Evolutionary conservation across 2,888 invertebrate genomes (phyloP).

Genomic region (Lutraria lutraria): DNA sequence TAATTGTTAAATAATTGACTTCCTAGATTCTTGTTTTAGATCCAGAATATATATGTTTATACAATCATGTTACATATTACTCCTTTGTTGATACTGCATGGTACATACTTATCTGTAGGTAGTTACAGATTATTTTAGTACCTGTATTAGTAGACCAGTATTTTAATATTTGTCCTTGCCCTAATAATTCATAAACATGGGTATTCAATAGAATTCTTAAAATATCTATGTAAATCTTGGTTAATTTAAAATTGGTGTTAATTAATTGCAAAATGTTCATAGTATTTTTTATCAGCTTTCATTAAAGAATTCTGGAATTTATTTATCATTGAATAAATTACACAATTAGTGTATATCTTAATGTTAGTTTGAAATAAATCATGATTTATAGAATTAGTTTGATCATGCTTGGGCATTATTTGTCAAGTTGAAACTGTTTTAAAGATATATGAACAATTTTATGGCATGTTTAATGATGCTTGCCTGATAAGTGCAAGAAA

Average conservation of each 20-base stretch:
- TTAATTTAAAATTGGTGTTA: not conserved
- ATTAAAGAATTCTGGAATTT: not conserved
- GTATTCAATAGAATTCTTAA: not conserved
- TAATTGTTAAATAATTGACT: no score
- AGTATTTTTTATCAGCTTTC: not conserved
- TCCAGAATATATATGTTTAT: no score
- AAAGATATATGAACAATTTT: constrained; percentile 3
- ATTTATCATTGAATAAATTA: not conserved
- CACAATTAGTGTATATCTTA: not conserved
- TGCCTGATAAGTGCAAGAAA: not conserved
- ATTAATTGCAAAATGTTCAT: not conserved
- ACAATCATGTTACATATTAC: no score
- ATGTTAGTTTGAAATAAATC: not conserved
- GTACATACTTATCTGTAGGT: no score
- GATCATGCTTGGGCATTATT: no score
- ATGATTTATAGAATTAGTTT: not conserved
- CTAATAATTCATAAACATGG: not conserved
- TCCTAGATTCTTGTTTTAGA: no score
- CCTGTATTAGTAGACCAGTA: no score
- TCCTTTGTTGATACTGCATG: no score
- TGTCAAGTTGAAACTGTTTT: not conserved
- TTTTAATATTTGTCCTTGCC: no score
- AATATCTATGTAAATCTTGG: not conserved
- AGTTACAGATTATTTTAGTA: no score
- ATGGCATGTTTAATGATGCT: not conserved